phyloP scores from a whole-genome alignment of 2,797 vertebrate species.

The Uromys caudimaculatus region DNA sequence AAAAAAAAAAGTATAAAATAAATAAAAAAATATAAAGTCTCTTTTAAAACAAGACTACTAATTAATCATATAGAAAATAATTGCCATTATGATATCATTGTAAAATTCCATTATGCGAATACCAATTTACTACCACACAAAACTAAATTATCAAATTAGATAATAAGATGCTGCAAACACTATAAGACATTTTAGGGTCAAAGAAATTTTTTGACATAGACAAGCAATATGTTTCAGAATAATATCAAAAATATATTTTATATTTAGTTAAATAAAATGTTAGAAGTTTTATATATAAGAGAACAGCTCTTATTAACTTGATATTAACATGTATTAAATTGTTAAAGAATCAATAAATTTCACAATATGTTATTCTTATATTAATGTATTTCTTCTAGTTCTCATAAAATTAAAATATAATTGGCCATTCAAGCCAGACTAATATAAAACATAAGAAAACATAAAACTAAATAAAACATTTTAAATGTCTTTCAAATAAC shows the following conservation, averaged over 20 bases:
- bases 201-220: not conserved
- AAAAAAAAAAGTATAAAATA: constrained; percentile 18
- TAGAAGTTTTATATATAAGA: not conserved
- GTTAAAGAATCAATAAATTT: not conserved
- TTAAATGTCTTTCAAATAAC: not conserved
- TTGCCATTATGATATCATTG: not conserved
- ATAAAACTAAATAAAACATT: not conserved
- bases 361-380: not conserved
- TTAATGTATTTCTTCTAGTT: constrained; percentile 12
- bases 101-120: not conserved
- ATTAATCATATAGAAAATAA: not conserved
- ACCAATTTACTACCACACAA: not conserved
- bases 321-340: not conserved
- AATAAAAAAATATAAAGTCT: not conserved
- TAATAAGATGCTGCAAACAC: not conserved
- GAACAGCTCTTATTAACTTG: not conserved
- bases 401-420: not conserved
- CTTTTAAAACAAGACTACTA: not conserved
- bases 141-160: not conserved
- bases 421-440: not conserved
- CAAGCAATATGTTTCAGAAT: not conserved
- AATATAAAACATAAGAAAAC: not conserved
- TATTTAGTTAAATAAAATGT: not conserved
- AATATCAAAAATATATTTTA: not conserved
- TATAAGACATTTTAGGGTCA: not conserved